Evolutionary conservation across 2,113 vertebrate genomes (phyloP).

Genomic region (Falco punctatus): DNA sequence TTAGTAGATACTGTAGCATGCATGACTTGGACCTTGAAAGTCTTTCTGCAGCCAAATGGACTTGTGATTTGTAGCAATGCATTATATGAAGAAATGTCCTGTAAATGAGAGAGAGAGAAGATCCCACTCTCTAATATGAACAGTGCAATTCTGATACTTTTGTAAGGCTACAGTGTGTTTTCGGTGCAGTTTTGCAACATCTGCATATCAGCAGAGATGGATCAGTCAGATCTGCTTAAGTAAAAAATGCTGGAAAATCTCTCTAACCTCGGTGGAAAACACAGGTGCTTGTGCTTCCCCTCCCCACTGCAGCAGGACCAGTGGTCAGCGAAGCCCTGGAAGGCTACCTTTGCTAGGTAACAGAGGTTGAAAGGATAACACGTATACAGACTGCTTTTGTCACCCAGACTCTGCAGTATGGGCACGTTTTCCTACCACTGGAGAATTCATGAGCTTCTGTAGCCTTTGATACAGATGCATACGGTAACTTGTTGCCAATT

Average conservation of each 20-base stretch:
- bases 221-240: not conserved
- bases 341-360: not conserved
- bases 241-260: not conserved
- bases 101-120: not conserved
- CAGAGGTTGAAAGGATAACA: not conserved
- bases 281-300: not conserved
- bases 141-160: not conserved
- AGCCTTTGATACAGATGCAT: slow-evolving; percentile 61
- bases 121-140: not conserved
- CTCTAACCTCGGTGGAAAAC: not conserved
- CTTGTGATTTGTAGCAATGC: not conserved
- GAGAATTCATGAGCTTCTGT: slow-evolving; percentile 55
- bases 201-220: not conserved
- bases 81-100: not conserved
- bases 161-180: not conserved
- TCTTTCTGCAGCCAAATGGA: not conserved
- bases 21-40: not conserved
- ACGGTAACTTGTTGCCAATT: slow-evolving; percentile 73
- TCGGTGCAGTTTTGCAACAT: not conserved
- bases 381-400: slow-evolving; percentile 24
- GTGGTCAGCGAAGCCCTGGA: not conserved
- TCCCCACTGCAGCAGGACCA: not conserved
- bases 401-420: slow-evolving; percentile 61
- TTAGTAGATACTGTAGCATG: not conserved
- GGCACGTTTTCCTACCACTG: slow-evolving; percentile 53